Evolutionary conservation across 2,113 vertebrate species (phyloP).

Genomic region (Petrocephalus zakoni): DNA sequence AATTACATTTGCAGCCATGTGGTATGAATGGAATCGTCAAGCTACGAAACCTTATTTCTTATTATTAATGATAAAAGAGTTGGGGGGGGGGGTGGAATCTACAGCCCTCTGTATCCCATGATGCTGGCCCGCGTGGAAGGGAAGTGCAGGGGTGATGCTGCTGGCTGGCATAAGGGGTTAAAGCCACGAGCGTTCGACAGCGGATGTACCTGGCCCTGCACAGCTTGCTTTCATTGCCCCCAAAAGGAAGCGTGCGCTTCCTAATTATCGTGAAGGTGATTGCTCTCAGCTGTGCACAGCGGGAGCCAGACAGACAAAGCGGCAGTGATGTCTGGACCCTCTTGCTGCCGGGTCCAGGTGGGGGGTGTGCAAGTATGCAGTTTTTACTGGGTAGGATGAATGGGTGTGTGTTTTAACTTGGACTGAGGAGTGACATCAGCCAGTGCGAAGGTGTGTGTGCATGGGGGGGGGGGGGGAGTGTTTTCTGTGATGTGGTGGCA

Average conservation of each 20-base stretch:
- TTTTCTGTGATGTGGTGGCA: not conserved
- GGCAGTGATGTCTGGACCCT: conserved; percentile 38
- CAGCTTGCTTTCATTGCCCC: conserved; percentile 31
- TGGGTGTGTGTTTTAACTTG: conserved; percentile 41
- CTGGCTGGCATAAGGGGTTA: not conserved
- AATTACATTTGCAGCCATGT: conserved; percentile 7
- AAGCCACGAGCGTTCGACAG: conserved; percentile 27
- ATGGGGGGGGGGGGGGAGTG: conserved; percentile 9
- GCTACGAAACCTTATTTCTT: not conserved
- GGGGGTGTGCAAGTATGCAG: not conserved
- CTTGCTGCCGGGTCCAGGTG: not conserved
- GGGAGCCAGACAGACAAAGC: conserved; percentile 33
- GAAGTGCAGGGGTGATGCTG: not conserved
- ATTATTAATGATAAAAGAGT: not conserved
- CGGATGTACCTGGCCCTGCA: conserved; percentile 33
- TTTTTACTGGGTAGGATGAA: not conserved
- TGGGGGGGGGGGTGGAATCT: not conserved
- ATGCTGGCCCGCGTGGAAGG: too few relatives aligned
- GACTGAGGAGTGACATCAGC: conserved; percentile 27
- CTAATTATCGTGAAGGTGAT: conserved; percentile 59
- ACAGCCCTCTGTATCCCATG: not conserved
- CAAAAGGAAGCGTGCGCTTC: conserved; percentile 40
- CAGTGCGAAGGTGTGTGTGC: conserved; percentile 36
- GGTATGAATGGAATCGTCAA: not conserved
- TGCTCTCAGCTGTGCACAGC: conserved; percentile 54